A percentile compares a stretch with the other conserved stretches of the same genome.
Evolutionary conservation across 2,888 invertebrate genomes (phyloP).

Genomic region (Rhagophthalmus giganteus): DNA sequence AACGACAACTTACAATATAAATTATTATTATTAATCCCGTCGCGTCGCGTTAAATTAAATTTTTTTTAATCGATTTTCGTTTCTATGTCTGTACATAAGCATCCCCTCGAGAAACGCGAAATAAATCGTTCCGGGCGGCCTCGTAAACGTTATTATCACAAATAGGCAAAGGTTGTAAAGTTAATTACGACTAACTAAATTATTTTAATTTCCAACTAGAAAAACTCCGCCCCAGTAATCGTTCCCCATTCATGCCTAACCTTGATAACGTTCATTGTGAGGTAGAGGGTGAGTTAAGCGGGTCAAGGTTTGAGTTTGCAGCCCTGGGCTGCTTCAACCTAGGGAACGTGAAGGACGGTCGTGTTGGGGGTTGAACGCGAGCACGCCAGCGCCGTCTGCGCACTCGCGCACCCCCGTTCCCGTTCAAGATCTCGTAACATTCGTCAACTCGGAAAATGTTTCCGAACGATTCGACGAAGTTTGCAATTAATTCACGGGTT

Average conservation of each 20-base stretch:
- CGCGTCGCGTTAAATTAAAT: no score
- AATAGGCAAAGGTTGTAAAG: conserved; percentile 8
- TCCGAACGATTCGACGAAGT: no score
- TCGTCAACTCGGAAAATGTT: no score
- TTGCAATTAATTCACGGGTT: no score
- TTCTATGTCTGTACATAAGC: not conserved
- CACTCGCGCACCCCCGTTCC: conserved; percentile 2
- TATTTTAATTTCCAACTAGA: conserved; percentile 11
- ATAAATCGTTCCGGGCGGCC: conserved; percentile 7
- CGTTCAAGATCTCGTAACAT: not conserved
- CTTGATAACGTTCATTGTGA: conserved; percentile 50
- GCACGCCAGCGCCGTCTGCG: conserved; percentile 18
- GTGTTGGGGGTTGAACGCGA: conserved; percentile 23
- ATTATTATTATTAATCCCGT: no score
- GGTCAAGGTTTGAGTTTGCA: conserved; percentile 48
- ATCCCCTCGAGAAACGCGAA: not conserved
- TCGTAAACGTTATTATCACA: conserved; percentile 19
- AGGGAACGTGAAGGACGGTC: conserved; percentile 34
- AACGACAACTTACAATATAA: no score
- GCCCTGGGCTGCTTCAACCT: conserved; percentile 29
- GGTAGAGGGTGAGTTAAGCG: conserved; percentile 49
- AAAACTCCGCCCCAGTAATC: conserved; percentile 33
- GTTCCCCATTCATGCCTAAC: conserved; percentile 48
- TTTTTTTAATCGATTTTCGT: not conserved
- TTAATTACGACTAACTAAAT: conserved; percentile 10